These are phyloP conservation scores for Meliscaeva auricollis DNA, from an alignment of 2,888 invertebrate genomes.

Conservation along the genomic window DNA sequence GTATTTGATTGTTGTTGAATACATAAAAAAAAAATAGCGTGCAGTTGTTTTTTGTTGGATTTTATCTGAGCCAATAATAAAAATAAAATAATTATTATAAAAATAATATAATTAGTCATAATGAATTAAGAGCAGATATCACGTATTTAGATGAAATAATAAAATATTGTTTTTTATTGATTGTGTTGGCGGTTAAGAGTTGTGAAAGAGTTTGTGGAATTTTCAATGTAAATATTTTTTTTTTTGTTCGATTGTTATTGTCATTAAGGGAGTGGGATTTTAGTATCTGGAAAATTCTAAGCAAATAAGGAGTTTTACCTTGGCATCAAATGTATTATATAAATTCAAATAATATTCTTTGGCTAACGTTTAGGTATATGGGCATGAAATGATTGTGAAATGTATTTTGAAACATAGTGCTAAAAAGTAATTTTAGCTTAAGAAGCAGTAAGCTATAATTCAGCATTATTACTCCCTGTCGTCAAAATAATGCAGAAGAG, in stretches of 20 bases:
- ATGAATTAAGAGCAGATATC: constrained; percentile 48
- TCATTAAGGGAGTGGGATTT: not conserved
- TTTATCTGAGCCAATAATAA: no score
- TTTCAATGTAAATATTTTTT: not conserved
- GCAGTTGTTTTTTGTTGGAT: not conserved
- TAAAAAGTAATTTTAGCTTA: no score
- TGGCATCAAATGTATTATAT: constrained; percentile 10
- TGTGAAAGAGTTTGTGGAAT: not conserved
- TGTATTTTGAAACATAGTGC: not conserved
- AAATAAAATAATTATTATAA: not conserved
- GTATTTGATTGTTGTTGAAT: constrained; percentile 32
- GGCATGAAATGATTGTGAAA: not conserved
- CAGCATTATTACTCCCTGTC: no score
- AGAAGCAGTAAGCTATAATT: no score
- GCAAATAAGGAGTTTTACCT: constrained; percentile 14
- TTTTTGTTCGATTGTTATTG: not conserved
- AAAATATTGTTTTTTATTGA: constrained; percentile 13
- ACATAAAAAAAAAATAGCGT: constrained; percentile 14
- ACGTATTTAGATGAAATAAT: constrained; percentile 62
- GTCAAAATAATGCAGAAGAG: no score
- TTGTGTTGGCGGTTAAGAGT: not conserved
- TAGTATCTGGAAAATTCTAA: constrained; percentile 6
- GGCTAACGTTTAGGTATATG: not conserved
- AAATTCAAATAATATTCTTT: not conserved
- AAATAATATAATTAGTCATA: constrained; percentile 35